Conservation (phyloP, 2,888 invertebrate species). For the Drosophila tanythrix region DNA sequence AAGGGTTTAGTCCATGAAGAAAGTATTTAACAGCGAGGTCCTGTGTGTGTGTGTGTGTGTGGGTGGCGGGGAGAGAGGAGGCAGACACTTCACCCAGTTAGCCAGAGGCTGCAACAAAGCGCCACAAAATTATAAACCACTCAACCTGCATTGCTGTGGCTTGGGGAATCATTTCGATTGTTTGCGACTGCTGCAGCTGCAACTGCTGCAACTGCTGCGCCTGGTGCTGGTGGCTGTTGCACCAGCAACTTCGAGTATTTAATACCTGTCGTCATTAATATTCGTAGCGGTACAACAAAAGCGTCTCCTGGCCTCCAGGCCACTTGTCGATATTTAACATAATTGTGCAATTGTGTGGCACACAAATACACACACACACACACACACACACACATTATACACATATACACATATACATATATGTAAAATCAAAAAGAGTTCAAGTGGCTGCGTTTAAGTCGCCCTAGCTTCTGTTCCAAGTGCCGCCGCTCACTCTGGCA, state of each 20-base stretch:
- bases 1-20: background rate
- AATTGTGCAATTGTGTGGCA: constrained; percentile 75
- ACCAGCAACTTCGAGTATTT: constrained; percentile 64
- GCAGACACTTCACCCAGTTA: constrained; percentile 55
- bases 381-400: constrained; percentile 13
- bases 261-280: constrained; percentile 69
- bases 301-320: constrained; percentile 46
- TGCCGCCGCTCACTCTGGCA: constrained; percentile 47
- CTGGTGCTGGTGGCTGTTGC: constrained; percentile 10
- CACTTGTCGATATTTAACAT: constrained; percentile 83
- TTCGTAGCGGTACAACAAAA: constrained; percentile 63
- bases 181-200: constrained; percentile 54
- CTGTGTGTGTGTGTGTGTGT: background rate
- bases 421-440: constrained; percentile 74
- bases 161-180: constrained; percentile 19
- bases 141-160: constrained; percentile 50
- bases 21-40: background rate
- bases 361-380: constrained; percentile 14
- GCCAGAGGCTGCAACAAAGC: constrained; percentile 38
- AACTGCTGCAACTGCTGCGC: constrained; percentile 21
- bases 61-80: background rate
- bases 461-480: constrained; percentile 39
- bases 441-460: constrained; percentile 70
- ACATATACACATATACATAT: constrained; percentile 1
- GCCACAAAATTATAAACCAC: constrained; percentile 47